Evolutionary conservation across 2,888 invertebrate genomes (phyloP).

Genomic region (Zaprionus bogoriensis): DNA sequence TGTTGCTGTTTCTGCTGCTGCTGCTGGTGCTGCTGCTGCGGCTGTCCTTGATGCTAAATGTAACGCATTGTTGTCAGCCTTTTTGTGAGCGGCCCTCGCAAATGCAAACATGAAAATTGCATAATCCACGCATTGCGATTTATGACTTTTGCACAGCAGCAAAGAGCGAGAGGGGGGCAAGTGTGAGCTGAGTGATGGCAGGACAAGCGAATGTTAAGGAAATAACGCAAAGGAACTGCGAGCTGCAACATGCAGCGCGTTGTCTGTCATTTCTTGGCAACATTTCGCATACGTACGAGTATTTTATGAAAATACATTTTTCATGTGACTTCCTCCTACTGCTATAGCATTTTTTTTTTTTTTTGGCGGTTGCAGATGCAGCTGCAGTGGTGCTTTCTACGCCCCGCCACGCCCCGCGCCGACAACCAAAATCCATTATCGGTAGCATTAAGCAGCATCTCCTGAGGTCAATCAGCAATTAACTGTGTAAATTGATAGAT

Average conservation of each 20-base stretch:
- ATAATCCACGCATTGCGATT: slow-evolving; percentile 79
- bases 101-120: slow-evolving; percentile 78
- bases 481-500: slow-evolving; percentile 71
- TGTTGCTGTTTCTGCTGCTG: slow-evolving; percentile 25
- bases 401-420: not conserved
- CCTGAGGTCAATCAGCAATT: slow-evolving; percentile 78
- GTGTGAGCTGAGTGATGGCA: slow-evolving; percentile 66
- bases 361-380: not conserved
- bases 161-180: not conserved
- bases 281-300: slow-evolving; percentile 24
- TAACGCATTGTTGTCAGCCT: slow-evolving; percentile 72
- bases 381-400: not conserved
- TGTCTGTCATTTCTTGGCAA: slow-evolving; percentile 56
- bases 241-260: slow-evolving; percentile 49
- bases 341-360: not conserved
- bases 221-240: slow-evolving; percentile 50
- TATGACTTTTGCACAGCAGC: slow-evolving; percentile 69
- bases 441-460: slow-evolving; percentile 40
- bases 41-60: slow-evolving; percentile 43
- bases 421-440: slow-evolving; percentile 48
- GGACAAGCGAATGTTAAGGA: slow-evolving; percentile 72
- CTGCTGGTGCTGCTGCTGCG: slow-evolving; percentile 21
- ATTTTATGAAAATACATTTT: slow-evolving; percentile 66
- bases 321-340: slow-evolving; percentile 45
- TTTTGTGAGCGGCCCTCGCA: slow-evolving; percentile 44